Percentiles rank a stretch among this genome's conserved stretches.
Conservation (phyloP, 2,113 vertebrate genomes). For the Thalassarche chlororhynchos region DNA sequence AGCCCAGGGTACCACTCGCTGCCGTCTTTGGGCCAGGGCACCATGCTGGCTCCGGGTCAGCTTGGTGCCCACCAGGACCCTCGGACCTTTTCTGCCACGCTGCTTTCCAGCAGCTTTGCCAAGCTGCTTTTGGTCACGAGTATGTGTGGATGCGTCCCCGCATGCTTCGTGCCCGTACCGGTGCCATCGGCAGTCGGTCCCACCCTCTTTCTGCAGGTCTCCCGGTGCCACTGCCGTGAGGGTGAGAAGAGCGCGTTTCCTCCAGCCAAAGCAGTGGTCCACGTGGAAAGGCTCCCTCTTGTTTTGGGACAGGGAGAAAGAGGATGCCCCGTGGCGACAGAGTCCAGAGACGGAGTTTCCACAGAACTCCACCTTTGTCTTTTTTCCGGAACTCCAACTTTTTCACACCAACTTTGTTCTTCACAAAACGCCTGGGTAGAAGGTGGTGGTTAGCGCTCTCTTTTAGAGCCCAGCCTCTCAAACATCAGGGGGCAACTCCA, state of each 20-base stretch:
- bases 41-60: too few relatives aligned
- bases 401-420: not conserved
- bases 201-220: not conserved
- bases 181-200: not conserved
- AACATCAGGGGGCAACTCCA: not conserved
- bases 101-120: not conserved
- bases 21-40: too few relatives aligned
- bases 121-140: not conserved
- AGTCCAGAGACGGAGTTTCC: not conserved
- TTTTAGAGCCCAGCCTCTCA: too few relatives aligned
- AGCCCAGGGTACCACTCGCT: too few relatives aligned
- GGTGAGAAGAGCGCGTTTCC: not conserved
- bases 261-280: not conserved
- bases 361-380: not conserved
- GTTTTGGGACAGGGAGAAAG: not conserved
- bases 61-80: too few relatives aligned
- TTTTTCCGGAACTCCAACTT: not conserved
- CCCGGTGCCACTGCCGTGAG: too few relatives aligned
- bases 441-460: not conserved
- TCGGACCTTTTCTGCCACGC: not conserved
- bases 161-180: not conserved
- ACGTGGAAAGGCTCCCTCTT: not conserved
- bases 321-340: not conserved
- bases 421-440: not conserved
- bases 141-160: not conserved